Base-by-base conservation (phyloP, 2,797 vertebrate species). In the Tympanoctomys barrerae region DNA sequence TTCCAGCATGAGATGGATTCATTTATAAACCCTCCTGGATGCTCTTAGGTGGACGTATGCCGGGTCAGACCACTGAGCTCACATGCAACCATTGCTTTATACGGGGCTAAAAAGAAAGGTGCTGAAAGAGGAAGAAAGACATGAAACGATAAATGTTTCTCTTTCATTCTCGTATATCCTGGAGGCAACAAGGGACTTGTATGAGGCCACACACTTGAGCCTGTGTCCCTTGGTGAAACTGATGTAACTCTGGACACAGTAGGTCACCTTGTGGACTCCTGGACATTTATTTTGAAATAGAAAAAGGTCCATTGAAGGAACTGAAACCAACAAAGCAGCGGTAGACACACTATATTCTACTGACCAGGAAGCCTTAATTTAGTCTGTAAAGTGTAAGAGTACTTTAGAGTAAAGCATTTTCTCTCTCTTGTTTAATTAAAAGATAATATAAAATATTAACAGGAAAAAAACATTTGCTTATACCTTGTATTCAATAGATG, bases 371-470 rank as follows among this genome's bases (percentile, higher is more conserved):
- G 4, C 2, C 26, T 84, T 95, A 87, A 84, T 86, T 88, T 87
- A n/a, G 36, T 82, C 49, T 57, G 46, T 68, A 71, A 19, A 93
- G 28, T 28, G 4, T 4, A 95, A 91, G 16, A 90, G 7, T 33
- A 16, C 88, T 79, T 62, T 33, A 12, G 36, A 52, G 4, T 31
- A 49, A 96, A 87, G 1, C 3, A 36, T 83, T 94, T n/a, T 39
- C 46, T 91, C 42, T 77, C 13, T 61, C 33, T 78, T 36, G 18
- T 2, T 77, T 39, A 89, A 84, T 81, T 89, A 84, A 91, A 82
- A 62, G 16, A 88, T 92, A 92, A 71, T 39, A 83, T 42, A 66
- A 96, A 92, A 84, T 71, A 89, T 42, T 79, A 42, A 83, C 42
- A 78, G 59, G 26, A 28, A 82, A 88, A 90, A 93, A 75, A 16